phyloP scores from a whole-genome alignment of 2,888 invertebrate genomes.

The Nomada flava region DNA sequence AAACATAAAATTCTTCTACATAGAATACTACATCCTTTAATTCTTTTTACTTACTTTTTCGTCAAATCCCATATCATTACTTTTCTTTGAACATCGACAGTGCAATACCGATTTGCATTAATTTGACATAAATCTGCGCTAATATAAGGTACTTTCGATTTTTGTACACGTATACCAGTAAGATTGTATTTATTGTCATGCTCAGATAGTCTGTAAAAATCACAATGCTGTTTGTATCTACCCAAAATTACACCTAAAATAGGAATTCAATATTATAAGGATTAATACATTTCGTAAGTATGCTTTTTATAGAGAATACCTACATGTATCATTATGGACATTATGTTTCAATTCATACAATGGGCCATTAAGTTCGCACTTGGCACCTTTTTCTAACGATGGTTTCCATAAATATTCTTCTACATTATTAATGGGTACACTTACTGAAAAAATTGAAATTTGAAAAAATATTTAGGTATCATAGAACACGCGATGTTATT shows the following conservation, averaged over 20 bases:
- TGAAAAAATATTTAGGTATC: neutral
- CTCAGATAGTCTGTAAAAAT: conserved; percentile 71
- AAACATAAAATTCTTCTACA: neutral
- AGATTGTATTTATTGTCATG: conserved; percentile 66
- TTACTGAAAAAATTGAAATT: conserved; percentile 70
- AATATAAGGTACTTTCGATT: conserved; percentile 74
- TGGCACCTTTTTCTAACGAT: conserved; percentile 72
- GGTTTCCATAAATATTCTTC: conserved; percentile 76
- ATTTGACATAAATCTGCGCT: conserved; percentile 77
- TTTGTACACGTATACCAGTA: conserved; percentile 67
- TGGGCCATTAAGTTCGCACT: conserved; percentile 67
- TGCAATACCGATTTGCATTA: conserved; percentile 75
- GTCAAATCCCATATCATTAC: conserved; percentile 76
- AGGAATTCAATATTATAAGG: conserved; percentile 17
- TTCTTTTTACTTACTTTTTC: conserved; percentile 68
- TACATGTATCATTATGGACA: conserved; percentile 65
- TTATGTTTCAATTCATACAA: conserved; percentile 74
- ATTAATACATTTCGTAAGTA: conserved; percentile 11
- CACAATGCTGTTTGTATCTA: conserved; percentile 75
- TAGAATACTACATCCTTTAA: neutral
- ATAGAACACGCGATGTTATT: neutral
- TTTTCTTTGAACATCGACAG: conserved; percentile 69
- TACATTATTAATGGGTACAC: conserved; percentile 68
- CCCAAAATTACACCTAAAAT: conserved; percentile 75
- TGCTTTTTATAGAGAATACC: conserved; percentile 40